A percentile compares a stretch with the other conserved stretches of the same genome.
Conservation (phyloP, 2,797 vertebrate species). For the Phoeniculus purpureus region DNA sequence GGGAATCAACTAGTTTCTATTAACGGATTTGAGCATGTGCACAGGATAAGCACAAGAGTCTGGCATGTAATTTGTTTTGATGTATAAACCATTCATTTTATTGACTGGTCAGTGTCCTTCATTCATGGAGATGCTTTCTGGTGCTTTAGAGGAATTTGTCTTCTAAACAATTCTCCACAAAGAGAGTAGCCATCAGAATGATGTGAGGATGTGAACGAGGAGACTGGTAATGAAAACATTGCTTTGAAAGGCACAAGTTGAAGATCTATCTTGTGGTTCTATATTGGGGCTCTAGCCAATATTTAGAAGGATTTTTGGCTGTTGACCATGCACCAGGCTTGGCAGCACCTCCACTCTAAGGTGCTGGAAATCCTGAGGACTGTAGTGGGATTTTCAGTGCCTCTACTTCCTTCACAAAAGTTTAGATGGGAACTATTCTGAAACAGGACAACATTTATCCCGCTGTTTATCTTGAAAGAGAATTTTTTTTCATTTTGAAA, state of each 20-base stretch:
- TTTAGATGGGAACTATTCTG: not conserved
- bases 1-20: not conserved
- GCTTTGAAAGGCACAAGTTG: not conserved
- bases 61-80: slow-evolving; percentile 13
- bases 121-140: not conserved
- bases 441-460: not conserved
- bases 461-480: not conserved
- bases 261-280: not conserved
- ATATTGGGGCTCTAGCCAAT: not conserved
- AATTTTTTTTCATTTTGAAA: not conserved
- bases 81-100: slow-evolving; percentile 7
- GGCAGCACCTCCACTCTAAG: not conserved
- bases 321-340: not conserved
- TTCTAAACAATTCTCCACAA: not conserved
- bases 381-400: not conserved
- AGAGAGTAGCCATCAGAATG: not conserved
- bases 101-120: not conserved
- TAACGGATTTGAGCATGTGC: not conserved
- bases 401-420: not conserved
- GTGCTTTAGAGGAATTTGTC: not conserved
- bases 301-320: not conserved
- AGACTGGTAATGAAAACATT: not conserved
- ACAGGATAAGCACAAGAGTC: not conserved
- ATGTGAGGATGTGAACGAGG: not conserved
- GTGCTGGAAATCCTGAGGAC: not conserved